These are phyloP conservation scores for Smittia aterrima DNA, from an alignment of 2,888 invertebrate species.

Conservation along the genomic window DNA sequence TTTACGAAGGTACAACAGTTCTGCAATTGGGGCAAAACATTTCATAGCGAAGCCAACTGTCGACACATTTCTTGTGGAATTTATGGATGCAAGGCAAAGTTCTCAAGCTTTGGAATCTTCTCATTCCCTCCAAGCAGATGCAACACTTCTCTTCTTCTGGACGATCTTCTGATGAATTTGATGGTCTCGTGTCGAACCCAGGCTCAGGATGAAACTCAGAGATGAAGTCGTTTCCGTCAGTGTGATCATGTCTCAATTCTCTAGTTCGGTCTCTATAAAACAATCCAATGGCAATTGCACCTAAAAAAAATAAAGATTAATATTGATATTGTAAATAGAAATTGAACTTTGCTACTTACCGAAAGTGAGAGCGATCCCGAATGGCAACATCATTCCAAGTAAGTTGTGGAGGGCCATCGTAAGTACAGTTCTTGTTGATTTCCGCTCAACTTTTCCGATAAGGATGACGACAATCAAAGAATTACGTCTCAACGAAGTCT, in stretches of 20 bases:
- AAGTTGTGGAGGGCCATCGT: slow-evolving; percentile 28
- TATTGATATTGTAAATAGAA: too few species aligned
- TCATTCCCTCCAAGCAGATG: slow-evolving; percentile 24
- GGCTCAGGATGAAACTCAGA: neutral
- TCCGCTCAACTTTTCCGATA: too few species aligned
- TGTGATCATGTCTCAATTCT: neutral
- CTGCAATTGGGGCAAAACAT: slow-evolving; percentile 20
- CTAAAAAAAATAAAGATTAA: neutral
- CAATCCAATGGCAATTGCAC: slow-evolving; percentile 14
- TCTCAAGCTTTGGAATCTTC: neutral
- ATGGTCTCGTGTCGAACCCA: slow-evolving; percentile 7
- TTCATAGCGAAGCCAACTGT: slow-evolving; percentile 11
- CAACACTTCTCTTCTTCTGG: slow-evolving; percentile 17
- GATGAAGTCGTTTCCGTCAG: neutral
- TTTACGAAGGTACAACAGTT: neutral
- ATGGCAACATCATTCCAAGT: neutral
- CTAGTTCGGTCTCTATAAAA: slow-evolving; percentile 13
- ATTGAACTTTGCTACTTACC: neutral
- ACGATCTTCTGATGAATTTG: neutral
- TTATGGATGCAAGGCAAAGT: slow-evolving; percentile 34
- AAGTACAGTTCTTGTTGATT: neutral
- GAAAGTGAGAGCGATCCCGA: neutral
- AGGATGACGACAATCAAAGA: too few species aligned
- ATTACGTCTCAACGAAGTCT: too few species aligned
- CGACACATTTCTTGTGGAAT: slow-evolving; percentile 25